Percentiles rank a stretch among this genome's conserved stretches.
These are phyloP conservation scores for Tragelaphus oryx DNA, from an alignment of 2,797 vertebrate species.

Conservation along the genomic window DNA sequence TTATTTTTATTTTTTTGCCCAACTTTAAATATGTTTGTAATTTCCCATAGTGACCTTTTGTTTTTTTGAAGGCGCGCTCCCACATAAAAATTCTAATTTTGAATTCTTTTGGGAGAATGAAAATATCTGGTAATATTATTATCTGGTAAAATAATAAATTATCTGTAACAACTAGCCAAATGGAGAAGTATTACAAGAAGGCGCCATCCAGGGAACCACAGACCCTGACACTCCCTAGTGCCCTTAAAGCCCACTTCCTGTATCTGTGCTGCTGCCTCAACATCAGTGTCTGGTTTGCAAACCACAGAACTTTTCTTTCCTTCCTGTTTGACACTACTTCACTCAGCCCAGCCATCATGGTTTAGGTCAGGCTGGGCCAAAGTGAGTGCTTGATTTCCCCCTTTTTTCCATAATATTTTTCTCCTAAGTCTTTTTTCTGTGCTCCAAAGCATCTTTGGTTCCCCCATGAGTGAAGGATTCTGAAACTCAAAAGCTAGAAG, in stretches of 20 bases:
- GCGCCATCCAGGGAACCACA: accelerated
- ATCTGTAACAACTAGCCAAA: not conserved
- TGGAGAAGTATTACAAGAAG: not conserved
- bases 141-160: not conserved
- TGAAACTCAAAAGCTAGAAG: constrained; percentile 17
- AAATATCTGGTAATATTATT: not conserved
- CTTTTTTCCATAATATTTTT: not conserved
- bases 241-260: too few relatives aligned
- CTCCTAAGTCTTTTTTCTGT: not conserved
- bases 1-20: not conserved
- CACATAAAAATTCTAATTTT: not conserved
- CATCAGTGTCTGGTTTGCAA: not conserved
- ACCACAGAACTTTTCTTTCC: accelerated
- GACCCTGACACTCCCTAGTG: too few relatives aligned
- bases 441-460: not conserved
- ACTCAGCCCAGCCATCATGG: not conserved
- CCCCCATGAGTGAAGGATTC: not conserved
- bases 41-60: not conserved
- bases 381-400: too few relatives aligned
- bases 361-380: not conserved
- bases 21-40: not conserved
- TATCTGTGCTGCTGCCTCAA: not conserved
- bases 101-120: not conserved
- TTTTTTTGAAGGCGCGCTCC: not conserved
- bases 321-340: not conserved